phyloP scores from a whole-genome alignment of 2,797 vertebrate species.

The Myiotriccus ornatus region DNA sequence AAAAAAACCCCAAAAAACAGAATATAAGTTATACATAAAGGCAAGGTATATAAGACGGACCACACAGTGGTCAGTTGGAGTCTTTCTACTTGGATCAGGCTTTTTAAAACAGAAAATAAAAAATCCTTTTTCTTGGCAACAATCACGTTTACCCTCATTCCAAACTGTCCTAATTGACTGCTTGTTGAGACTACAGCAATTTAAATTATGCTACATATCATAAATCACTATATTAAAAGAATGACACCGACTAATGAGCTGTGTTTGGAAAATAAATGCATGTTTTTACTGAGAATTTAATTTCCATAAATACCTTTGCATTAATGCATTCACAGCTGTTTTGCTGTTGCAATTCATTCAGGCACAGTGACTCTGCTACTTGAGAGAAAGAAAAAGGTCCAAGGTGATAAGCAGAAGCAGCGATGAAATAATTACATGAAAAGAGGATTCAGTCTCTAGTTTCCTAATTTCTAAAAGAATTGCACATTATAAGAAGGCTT shows the following conservation, averaged over 20 bases:
- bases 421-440: not conserved
- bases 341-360: not conserved
- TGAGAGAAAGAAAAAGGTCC: not conserved
- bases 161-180: not conserved
- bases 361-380: not conserved
- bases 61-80: not conserved
- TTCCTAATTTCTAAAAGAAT: not conserved
- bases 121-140: not conserved
- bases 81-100: not conserved
- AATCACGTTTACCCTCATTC: not conserved
- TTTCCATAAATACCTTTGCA: constrained; percentile 6
- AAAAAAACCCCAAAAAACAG: not conserved
- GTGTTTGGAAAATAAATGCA: not conserved
- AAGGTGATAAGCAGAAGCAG: not conserved
- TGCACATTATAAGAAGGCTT: not conserved
- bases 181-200: not conserved
- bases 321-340: not conserved
- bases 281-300: not conserved
- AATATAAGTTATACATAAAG: not conserved
- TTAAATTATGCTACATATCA: not conserved
- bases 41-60: not conserved
- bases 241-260: not conserved
- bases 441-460: not conserved
- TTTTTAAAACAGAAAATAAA: not conserved
- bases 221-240: not conserved